Base-by-base conservation (phyloP, 2,888 invertebrate genomes). In the Volucella inanis region DNA sequence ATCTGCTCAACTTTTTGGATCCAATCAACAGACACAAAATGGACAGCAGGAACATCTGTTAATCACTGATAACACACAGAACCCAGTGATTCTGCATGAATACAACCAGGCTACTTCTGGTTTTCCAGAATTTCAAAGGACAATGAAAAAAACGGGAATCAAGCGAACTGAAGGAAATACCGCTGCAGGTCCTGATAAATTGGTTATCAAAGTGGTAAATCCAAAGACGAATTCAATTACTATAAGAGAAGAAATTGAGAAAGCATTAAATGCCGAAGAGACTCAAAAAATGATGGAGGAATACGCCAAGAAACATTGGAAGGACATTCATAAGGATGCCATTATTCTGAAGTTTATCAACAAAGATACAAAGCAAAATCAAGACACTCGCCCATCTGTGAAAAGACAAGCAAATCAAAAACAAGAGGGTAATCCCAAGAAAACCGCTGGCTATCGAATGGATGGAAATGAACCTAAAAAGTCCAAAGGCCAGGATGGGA, bases 201-300 rank as follows among this genome's bases (percentile, higher is more conserved):
- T 87, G 8, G 70, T 82, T 1, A 87, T 88, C 8, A 88, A 88
- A 64, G 43, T 89, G n/a, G 82, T 74, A 3, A 88, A 89, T 65
- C 88, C 89, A 0, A 81, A 90, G 4, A 89, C 88, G 64, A 89
- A 88, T 1, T 89, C 90, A 59, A 90, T 91, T 74, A 90, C 90
- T 62, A 91, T 91, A 0, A 88, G 89, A 4, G 87, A 88, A 0
- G 90, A 91, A 43, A 89, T 91, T 62, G 91, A 91, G 74, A 88
- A 88, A 2, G 89, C 90, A 0, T 71, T 91, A 8, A 90, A 89
- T 4, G 91, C 90, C 52, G 90, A 91, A 52, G 88, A 89, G 14
- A 90, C 91, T 2, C 89, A 88, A 0, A 89, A 89, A 12, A 74
- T 91, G 74, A 64, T 91, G 11, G 87, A 89, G 38, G 89, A 89